Evolutionary conservation across 2,888 invertebrate species (phyloP), one percentile per base, ranked within the genome.

Genomic region (Sphinx pinastri): DNA sequence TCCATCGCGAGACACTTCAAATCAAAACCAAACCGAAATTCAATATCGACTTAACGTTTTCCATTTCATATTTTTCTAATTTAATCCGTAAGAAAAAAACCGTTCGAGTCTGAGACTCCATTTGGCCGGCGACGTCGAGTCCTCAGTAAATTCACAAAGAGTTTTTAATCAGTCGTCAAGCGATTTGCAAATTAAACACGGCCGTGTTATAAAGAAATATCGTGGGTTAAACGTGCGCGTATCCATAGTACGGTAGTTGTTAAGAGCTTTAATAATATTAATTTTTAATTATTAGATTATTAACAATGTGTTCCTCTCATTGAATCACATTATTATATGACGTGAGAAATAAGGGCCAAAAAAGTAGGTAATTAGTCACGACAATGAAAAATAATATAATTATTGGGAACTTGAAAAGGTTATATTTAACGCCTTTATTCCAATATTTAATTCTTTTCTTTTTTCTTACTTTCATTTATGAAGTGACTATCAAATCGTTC

Each of bases 151-250:
- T 92, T 93, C 89, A 90, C 88, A 92, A 88, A 85, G 92, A 92
- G 91, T 93, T 93, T 92, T 93, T 93, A 93, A 93, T 93, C 93
- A 93, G 91, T 91, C 89, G 91, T 93, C 91, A 92, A 91, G 90
- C 92, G 92, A 92, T 93, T 94, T 92, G 92, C 92, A 93, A 93
- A 94, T 94, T 93, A 93, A 94, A 92, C 93, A 91, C 91, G 87
- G 90, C 89, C 78, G 88, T 88, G 91, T 93, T 93, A 93, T 93
- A 88, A 93, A 92, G 92, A 93, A 93, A 93, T 90, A 93, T 91
- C 79, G 88, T 85, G 81, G 79, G 82, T 81, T 79, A 79, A 73
- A 71, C 55, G 52, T 45, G 78, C 14, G 68, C 71, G 88, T 87
- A 77, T 87, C 88, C 93, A 87, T 81, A 87, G 51, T 14, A 55